Evolutionary conservation across 2,113 vertebrate species (phyloP), one percentile per base, ranked within the genome.

Genomic region (Dicrurus megarhynchus): DNA sequence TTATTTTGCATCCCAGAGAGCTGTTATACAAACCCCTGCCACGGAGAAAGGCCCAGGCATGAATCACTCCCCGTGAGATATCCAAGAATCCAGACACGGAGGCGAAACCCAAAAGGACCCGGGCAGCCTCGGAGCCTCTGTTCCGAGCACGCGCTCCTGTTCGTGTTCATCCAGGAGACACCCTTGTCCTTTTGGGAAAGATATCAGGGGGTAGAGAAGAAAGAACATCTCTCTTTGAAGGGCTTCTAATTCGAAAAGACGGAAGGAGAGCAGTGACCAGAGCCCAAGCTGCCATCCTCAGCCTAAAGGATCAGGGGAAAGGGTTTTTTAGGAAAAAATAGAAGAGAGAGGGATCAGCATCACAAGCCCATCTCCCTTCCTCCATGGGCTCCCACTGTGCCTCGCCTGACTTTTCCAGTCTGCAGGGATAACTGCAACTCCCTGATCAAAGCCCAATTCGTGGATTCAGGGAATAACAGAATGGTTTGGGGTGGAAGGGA

Each of bases 21-120:
- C 90, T 93, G 75, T 80, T 80, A 83, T 15, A 88, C 89, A 90
- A 91, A 64, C 3, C 70, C 39, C 70, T 90, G 78, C 82, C 90
- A 85, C 41, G 23, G 41, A 85, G 96, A 68, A 35, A 53, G 71
- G 78, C 70, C 94, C 57, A 27, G 56, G 67, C 59, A 42, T 76
- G 92, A 94, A 69, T 94, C 96, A 83, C 18, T 89, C 37, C 56
- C 44, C 2, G 3, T 6, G 75, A 96, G 53, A 68, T 65, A 69
- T 4, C 70, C 52, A 59, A 71, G 84, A 35, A 87, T 55, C 55
- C 44, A 37, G 44, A 57, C 65, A 42, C 7, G 10, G 64, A 1
- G 35, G 39, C 0, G 0, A 53, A 70, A 84, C 19, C 75, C n/a
- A 35, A 33, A 42, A 4, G 74, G 81, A 67, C 13, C 9, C 50